phyloP scores from a whole-genome alignment of 1,140 invertebrate species.

The Berghia stephanieae region DNA sequence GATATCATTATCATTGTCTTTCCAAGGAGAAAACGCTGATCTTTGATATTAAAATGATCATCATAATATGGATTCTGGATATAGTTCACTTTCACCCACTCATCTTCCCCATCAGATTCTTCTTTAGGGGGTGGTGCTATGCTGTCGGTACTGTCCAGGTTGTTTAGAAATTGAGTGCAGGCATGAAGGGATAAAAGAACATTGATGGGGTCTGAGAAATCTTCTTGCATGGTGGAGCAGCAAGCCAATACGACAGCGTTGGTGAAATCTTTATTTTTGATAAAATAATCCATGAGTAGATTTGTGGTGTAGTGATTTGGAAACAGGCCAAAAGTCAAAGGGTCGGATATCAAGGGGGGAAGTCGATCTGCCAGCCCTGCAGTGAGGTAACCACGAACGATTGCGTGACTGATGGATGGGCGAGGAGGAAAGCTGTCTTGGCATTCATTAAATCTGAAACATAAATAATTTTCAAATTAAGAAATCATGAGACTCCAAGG shows the following conservation, averaged over 20 bases:
- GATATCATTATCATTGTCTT: constrained; percentile 51
- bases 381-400: constrained; percentile 76
- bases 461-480: too few species aligned
- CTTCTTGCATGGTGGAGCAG: constrained; percentile 89
- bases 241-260: constrained; percentile 81
- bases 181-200: constrained; percentile 70
- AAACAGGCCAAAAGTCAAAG: constrained; percentile 87
- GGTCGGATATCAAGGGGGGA: constrained; percentile 79
- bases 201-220: constrained; percentile 78
- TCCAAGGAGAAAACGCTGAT: constrained; percentile 51
- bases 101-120: constrained; percentile 38
- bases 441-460: constrained; percentile 16
- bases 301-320: constrained; percentile 82
- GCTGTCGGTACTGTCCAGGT: constrained; percentile 30
- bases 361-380: constrained; percentile 73
- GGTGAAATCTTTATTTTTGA: constrained; percentile 75
- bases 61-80: constrained; percentile 54
- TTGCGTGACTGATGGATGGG: constrained; percentile 83
- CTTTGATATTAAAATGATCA: constrained; percentile 60
- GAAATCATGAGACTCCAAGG: too few species aligned
- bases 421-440: constrained; percentile 53
- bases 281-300: constrained; percentile 82
- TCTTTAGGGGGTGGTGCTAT: constrained; percentile 27
- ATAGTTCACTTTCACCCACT: constrained; percentile 47
- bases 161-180: constrained; percentile 36